Percentiles rank a stretch among this genome's conserved stretches.
These are phyloP conservation scores for Brachyrhaphis roseni DNA, from an alignment of 2,797 vertebrate genomes.

Conservation along the genomic window DNA sequence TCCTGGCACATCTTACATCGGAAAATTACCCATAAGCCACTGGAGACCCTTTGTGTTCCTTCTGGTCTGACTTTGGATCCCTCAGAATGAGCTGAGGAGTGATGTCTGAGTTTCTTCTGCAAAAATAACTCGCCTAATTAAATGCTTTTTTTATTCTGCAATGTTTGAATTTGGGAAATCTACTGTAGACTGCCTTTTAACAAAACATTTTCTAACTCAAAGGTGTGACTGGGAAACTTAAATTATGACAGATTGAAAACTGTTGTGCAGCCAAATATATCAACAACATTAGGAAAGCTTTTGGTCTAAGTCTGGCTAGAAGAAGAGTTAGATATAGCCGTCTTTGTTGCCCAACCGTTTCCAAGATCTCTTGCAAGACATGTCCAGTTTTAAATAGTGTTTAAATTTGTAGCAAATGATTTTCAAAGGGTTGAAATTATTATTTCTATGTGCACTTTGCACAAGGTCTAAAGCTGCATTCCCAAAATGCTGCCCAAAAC, in stretches of 20 bases:
- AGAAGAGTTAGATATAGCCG: not conserved
- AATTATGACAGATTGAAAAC: not conserved
- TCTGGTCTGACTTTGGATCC: not conserved
- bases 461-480: not conserved
- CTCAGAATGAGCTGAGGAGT: not conserved
- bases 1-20: not conserved
- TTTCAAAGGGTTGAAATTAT: not conserved
- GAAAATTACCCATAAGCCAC: not conserved
- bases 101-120: not conserved
- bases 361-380: not conserved
- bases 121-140: not conserved
- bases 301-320: not conserved
- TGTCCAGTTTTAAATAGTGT: not conserved
- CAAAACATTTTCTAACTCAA: not conserved
- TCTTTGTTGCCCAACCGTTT: not conserved
- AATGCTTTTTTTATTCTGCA: not conserved
- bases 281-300: not conserved
- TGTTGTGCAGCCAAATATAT: constrained; percentile 1
- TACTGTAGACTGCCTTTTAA: not conserved
- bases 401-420: not conserved
- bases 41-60: not conserved
- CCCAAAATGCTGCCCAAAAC: not conserved
- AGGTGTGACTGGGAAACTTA: not conserved
- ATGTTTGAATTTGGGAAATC: not conserved
- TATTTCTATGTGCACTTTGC: not conserved